Evolutionary conservation across 30 jellyfish, hydroid and myxozoan species (phyloP), one percentile per base, ranked within the genome.

Genomic region (Hydractinia symbiolongicarpus): DNA sequence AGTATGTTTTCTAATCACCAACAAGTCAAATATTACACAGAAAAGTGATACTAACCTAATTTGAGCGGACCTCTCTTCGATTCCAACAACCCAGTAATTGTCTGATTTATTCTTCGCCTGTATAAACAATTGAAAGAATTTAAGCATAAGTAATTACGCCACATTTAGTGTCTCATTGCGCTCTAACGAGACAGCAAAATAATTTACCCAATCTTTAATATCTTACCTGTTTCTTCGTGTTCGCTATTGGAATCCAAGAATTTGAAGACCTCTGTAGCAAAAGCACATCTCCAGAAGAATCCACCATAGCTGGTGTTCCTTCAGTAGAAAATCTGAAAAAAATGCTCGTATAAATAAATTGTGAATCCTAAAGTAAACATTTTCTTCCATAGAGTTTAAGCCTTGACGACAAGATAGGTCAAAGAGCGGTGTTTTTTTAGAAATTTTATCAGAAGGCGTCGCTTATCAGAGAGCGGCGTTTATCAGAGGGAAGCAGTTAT

Each of bases 1-100:
- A 30, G 44, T 30, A 30, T 2, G 44, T 30, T 30, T 1, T 30
- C 44, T 30, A 30, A 30, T 30, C 44, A 30, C 44, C 9, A 14
- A 54, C 0, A 9, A 9, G 7, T 53, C 17, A 55, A 55, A n/a
- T 54, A 4, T 7, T 5, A 58, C 56, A 9, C 81, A 61, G 5
- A 57, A 55, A 19, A 76, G 17, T 76, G 17, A 76, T 6, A 7
- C 89, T 13, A 52, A 91, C 98, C 98, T 86, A 9, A 87, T 78
- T 81, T 91, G 95, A 5, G 96, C 87, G 58, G 94, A 88, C 69
- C 81, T 61, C 81, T 91, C 98, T 16, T 89, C 86, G 49, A 86
- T 81, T 49, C 96, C 98, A 78, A 91, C 81, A 50, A 91, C 81
- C 96, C 96, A 91, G 74, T 86, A 91, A 66, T 83, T 91, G 64